Conservation (phyloP, 2,888 invertebrate genomes). For the Keiferia lycopersicella region DNA sequence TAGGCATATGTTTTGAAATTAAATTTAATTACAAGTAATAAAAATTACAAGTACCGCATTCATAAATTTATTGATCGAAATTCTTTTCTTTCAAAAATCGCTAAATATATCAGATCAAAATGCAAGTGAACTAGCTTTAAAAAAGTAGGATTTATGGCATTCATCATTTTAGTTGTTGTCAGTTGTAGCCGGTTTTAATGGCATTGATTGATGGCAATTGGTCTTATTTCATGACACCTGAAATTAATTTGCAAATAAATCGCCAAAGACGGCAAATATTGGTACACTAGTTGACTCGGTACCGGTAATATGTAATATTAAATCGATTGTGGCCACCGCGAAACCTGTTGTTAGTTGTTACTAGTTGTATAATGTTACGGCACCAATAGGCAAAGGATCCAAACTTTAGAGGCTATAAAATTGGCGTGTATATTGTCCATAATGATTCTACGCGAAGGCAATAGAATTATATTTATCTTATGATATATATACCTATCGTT, state of each 20-base stretch:
- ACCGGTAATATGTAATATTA: slow-evolving; percentile 20
- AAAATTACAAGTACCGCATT: too few species aligned
- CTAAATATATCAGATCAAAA: too few species aligned
- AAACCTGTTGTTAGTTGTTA: slow-evolving; percentile 25
- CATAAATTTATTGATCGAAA: too few species aligned
- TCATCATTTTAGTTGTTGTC: background rate
- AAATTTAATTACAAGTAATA: too few species aligned
- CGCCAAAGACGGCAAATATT: slow-evolving; percentile 12
- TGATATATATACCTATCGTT: too few species aligned
- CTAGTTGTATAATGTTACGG: slow-evolving; percentile 28
- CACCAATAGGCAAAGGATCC: slow-evolving; percentile 26
- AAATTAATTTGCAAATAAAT: slow-evolving; percentile 12
- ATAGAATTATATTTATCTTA: too few species aligned
- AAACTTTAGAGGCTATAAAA: slow-evolving; percentile 21
- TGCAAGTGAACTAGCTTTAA: too few species aligned
- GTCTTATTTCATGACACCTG: slow-evolving; percentile 7
- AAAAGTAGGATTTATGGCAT: too few species aligned
- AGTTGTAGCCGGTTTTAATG: background rate
- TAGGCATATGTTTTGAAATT: too few species aligned
- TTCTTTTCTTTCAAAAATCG: too few species aligned
- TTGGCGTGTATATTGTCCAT: slow-evolving; percentile 17
- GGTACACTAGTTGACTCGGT: background rate
- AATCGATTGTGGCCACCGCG: slow-evolving; percentile 13
- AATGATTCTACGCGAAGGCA: background rate
- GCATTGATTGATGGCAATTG: background rate